phyloP scores from a whole-genome alignment of 2,797 vertebrate genomes.

The Premnoplex brunnescens region DNA sequence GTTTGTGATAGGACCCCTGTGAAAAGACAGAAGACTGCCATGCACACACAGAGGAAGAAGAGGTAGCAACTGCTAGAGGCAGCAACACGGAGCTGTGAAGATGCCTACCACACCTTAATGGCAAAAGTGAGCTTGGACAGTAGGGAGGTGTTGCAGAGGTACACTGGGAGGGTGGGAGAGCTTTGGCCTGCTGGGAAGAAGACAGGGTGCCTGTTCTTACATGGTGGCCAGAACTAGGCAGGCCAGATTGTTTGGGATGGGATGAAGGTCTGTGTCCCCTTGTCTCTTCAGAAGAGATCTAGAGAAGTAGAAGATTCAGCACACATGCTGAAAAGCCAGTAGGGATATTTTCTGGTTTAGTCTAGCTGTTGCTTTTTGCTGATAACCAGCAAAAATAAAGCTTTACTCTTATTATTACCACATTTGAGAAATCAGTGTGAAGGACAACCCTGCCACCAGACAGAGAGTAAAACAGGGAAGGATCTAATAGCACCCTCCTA shows the following conservation, averaged over 20 bases:
- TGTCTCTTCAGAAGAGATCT: background rate
- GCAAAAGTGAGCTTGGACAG: background rate
- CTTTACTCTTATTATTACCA: background rate
- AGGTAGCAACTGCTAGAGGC: background rate
- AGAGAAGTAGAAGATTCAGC: background rate
- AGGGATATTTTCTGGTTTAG: background rate
- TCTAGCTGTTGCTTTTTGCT: background rate
- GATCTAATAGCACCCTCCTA: background rate
- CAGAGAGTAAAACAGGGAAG: background rate
- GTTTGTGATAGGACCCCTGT: background rate
- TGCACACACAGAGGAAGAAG: background rate
- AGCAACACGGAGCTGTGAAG: background rate
- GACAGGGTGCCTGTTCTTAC: background rate
- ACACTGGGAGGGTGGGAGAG: background rate
- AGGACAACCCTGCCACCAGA: background rate
- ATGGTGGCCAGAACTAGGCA: background rate
- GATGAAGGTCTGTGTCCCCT: background rate
- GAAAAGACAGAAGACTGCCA: background rate
- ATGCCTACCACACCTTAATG: background rate
- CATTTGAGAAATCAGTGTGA: background rate
- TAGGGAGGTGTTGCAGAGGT: background rate
- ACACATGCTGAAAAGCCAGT: background rate
- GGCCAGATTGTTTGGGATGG: background rate
- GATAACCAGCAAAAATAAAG: slow-evolving; percentile 27
- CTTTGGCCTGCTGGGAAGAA: background rate